Evolutionary conservation across 2,797 vertebrate genomes (phyloP).

Genomic region (Rhadinocentrus ornatus): DNA sequence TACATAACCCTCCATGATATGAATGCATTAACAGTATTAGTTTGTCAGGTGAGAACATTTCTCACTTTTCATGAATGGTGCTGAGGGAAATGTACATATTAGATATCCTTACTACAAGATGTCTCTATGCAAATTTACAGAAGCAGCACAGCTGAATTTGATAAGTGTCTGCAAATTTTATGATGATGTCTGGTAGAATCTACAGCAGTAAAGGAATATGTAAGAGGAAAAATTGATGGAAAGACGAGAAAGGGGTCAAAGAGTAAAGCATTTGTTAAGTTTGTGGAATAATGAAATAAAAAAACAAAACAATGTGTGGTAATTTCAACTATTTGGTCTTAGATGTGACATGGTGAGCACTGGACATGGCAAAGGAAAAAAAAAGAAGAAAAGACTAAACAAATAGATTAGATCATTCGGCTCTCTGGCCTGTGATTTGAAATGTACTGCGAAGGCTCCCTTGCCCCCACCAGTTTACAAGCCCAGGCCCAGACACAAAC

Average conservation of each 20-base stretch:
- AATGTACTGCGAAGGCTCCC: constrained; percentile 56
- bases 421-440: constrained; percentile 70
- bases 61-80: constrained; percentile 24
- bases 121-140: constrained; percentile 8
- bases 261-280: constrained; percentile 10
- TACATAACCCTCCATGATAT: constrained; percentile 64
- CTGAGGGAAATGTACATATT: constrained; percentile 24
- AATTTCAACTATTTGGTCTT: constrained; percentile 30
- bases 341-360: constrained; percentile 26
- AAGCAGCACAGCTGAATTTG: not conserved
- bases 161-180: not conserved
- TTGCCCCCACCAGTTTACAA: constrained; percentile 53
- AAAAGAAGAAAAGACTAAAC: constrained; percentile 33
- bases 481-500: constrained; percentile 60
- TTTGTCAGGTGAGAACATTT: constrained; percentile 58
- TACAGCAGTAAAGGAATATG: constrained; percentile 62
- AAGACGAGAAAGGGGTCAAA: not conserved
- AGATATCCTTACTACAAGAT: constrained; percentile 15
- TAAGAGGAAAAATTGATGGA: constrained; percentile 4
- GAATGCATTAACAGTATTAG: constrained; percentile 62
- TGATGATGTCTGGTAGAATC: constrained; percentile 37
- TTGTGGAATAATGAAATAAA: constrained; percentile 1
- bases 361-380: constrained; percentile 26
- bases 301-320: constrained; percentile 20
- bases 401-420: constrained; percentile 62